These are phyloP conservation scores for Circaetus gallicus DNA, from an alignment of 2,113 vertebrate genomes.

Conservation along the genomic window DNA sequence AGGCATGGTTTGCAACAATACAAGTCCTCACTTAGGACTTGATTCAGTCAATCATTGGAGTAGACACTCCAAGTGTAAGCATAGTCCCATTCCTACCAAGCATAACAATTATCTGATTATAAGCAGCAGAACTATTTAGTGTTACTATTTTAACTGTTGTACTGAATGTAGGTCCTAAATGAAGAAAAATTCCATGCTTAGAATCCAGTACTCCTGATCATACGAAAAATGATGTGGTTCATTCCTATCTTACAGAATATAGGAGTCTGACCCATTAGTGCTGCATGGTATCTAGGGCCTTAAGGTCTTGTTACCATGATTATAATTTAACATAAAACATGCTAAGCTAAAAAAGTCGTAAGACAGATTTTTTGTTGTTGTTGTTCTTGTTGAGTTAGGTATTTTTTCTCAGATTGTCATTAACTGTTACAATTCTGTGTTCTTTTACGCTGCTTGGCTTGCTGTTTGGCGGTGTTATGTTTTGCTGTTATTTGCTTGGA, in stretches of 20 bases:
- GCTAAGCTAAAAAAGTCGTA: not conserved
- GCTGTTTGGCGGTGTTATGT: not conserved
- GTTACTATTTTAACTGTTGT: not conserved
- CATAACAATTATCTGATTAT: not conserved
- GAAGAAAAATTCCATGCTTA: constrained; percentile 9
- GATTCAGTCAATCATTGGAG: not conserved
- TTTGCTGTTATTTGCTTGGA: constrained; percentile 37
- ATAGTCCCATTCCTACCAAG: not conserved
- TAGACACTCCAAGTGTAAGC: not conserved
- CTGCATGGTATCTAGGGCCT: not conserved
- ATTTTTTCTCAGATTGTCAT: constrained; percentile 29
- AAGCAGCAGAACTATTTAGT: not conserved
- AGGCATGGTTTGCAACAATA: not conserved
- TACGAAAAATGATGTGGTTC: not conserved
- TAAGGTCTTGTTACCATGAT: not conserved
- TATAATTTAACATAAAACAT: not conserved
- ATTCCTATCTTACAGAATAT: not conserved
- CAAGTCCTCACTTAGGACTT: not conserved
- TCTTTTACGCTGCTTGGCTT: not conserved
- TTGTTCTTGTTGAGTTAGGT: constrained; percentile 24
- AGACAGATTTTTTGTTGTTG: not conserved
- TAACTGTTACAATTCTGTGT: constrained; percentile 53
- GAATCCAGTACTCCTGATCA: not conserved
- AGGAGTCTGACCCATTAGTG: not conserved
- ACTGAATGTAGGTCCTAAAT: not conserved